Conservation (phyloP, 2,113 vertebrate species). For the Microcebus ravelobensis region DNA sequence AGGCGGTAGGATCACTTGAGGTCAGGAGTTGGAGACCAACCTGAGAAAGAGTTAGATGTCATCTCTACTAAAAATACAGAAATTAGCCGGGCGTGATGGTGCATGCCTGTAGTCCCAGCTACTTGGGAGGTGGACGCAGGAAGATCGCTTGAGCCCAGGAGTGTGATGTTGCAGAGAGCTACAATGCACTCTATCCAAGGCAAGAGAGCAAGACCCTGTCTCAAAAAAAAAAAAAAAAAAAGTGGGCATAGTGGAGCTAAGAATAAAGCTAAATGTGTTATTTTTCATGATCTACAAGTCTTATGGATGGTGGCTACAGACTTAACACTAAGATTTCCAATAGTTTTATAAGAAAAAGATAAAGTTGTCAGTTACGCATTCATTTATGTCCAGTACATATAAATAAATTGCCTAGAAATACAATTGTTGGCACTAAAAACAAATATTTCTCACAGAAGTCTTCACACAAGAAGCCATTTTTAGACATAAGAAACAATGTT, state of each 20-base stretch:
- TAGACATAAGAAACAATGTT: background rate
- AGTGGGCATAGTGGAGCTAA: background rate
- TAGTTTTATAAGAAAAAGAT: background rate
- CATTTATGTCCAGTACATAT: background rate
- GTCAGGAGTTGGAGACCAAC: too few species aligned
- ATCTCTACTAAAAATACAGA: too few species aligned
- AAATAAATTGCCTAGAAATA: conserved; percentile 26
- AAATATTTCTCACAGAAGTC: conserved; percentile 19
- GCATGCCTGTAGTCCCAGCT: too few species aligned
- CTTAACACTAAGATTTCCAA: conserved; percentile 36
- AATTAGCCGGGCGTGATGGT: too few species aligned
- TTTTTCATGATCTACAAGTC: background rate
- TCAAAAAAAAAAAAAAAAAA: background rate
- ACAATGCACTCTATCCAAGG: too few species aligned
- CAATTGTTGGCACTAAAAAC: background rate
- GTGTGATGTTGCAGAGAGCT: too few species aligned
- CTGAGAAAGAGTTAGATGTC: too few species aligned
- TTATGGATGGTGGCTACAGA: background rate
- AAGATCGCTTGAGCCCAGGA: too few species aligned
- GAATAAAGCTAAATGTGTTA: background rate
- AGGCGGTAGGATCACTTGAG: too few species aligned
- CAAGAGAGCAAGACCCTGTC: too few species aligned
- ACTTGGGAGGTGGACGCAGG: too few species aligned
- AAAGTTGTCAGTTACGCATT: conserved; percentile 2
- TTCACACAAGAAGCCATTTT: background rate